Base-by-base conservation (phyloP, 2,797 vertebrate genomes). In the Emys orbicularis region DNA sequence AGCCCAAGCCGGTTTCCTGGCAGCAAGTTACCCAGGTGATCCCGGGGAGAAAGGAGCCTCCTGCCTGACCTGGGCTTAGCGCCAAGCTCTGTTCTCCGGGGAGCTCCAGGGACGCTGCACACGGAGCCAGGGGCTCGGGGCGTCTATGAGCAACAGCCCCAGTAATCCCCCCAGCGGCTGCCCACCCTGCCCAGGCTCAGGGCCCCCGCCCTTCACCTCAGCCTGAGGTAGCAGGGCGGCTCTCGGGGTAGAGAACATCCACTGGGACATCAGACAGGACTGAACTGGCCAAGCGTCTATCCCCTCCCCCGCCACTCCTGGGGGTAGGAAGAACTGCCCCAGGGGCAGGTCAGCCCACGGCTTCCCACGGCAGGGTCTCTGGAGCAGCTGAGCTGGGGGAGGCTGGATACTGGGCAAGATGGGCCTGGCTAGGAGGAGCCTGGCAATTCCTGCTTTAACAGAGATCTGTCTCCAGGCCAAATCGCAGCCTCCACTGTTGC, bases 111-210 rank as follows among this genome's bases (percentile, higher is more conserved):
- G 34, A 10, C 5, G 18, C n/a, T 19, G 61, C 19, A 11, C n/a
- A 37, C 1, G 5, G n/a, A n/a, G 65, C n/a, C 57, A 2, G 1
- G 4, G 8, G 16, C 34, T 4, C 18, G 2, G 61, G 34, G 8
- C 31, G 7, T 34, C 59, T 34, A 31, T 27, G 10, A 29, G 27
- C 57, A 59, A 59, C 57, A 59, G 59, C 29, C 31, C 59, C 16
- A 34, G 31, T 15, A 65, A 4, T 18, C 18, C n/a, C 8, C 7
- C 34, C 8, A 5, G 9, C 2, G 16, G 34, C 7, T 37, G 61
- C 34, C 31, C 15, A 13, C 27, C 57, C 57, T 59, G 57, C 29
- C 31, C 13, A 13, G 29, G 12, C 13, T 61, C 29, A 11, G 12
- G 4, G 7, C 61, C 34, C n/a, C 61, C 4, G 34, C 61, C 15